Evolutionary conservation across 2,113 vertebrate genomes (phyloP).

Genomic region (Erythrolamprus reginae): DNA sequence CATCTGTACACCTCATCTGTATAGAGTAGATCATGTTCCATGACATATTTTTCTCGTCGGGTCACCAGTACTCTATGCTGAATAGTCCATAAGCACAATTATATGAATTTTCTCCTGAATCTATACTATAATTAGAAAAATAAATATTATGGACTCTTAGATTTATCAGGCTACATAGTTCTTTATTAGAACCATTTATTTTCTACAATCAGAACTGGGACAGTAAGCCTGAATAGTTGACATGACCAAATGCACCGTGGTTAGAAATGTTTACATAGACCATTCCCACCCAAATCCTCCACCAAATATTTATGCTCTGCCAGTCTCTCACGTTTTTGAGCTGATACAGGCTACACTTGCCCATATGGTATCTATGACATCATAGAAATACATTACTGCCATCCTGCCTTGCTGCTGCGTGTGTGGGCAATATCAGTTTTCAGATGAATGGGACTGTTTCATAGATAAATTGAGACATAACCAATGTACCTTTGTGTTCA

Average conservation of each 20-base stretch:
- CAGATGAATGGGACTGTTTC: no score
- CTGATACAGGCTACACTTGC: neutral
- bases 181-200: neutral
- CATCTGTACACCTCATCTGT: neutral
- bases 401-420: neutral
- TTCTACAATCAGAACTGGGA: neutral
- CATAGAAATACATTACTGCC: neutral
- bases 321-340: neutral
- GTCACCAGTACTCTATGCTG: neutral
- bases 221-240: neutral
- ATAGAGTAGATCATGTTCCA: neutral
- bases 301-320: neutral
- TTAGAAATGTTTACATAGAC: neutral
- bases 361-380: neutral
- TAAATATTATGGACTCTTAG: neutral
- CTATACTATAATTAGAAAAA: neutral
- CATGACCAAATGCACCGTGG: neutral
- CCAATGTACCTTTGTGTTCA: neutral
- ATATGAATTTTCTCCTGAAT: neutral
- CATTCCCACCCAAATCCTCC: neutral
- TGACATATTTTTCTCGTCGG: neutral
- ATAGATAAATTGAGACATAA: neutral
- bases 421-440: neutral
- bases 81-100: neutral
- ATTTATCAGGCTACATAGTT: neutral